These are phyloP conservation scores for Elaphurus davidianus DNA, from an alignment of 2,113 vertebrate species.

Conservation along the genomic window DNA sequence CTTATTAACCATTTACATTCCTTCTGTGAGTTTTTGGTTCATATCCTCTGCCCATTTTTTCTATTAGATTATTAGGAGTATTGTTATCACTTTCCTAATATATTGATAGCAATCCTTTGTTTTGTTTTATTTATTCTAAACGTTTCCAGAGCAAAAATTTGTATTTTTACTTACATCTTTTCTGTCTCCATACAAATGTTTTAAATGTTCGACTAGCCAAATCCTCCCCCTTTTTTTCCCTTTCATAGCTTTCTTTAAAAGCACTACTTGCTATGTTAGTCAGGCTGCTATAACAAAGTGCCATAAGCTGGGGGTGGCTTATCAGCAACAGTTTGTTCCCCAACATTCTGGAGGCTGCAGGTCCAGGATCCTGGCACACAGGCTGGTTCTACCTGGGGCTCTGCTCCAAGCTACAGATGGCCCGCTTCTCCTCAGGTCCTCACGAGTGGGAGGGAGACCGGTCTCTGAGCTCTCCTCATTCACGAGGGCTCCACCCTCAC, in stretches of 20 bases:
- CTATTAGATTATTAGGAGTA: not conserved
- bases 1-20: not conserved
- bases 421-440: not conserved
- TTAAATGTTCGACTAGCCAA: not conserved
- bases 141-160: not conserved
- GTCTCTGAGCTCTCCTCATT: not conserved
- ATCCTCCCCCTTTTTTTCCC: not conserved
- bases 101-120: not conserved
- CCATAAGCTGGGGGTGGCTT: not conserved
- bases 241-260: not conserved
- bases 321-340: not conserved
- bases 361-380: not conserved
- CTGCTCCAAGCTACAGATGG: not conserved
- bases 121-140: not conserved
- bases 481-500: not conserved
- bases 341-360: not conserved
- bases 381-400: not conserved
- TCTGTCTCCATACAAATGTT: not conserved
- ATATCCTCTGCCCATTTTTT: not conserved
- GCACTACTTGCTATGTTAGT: not conserved
- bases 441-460: not conserved
- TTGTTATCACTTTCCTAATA: not conserved
- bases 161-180: not conserved
- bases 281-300: not conserved
- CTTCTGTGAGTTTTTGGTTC: slow-evolving; percentile 3